Base-by-base conservation (phyloP, 1,140 invertebrate species). In the Drosophila sulfurigaster region DNA sequence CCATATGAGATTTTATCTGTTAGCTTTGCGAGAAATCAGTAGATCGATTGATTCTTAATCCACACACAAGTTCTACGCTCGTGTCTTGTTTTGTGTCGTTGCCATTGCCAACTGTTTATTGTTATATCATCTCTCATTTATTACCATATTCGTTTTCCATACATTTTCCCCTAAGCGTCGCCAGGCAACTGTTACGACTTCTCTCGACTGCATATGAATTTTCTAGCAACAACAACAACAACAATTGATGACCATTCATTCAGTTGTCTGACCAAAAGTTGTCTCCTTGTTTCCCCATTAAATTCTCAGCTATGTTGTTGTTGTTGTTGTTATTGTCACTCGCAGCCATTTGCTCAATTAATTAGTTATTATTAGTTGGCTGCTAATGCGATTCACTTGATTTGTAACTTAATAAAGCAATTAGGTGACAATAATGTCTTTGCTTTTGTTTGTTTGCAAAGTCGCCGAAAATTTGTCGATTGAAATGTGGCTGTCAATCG, bases 81-180 rank as follows among this genome's bases (percentile, higher is more conserved):
- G 59, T 60, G 35, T 68, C 16, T 38, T 52, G 58, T 3, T 13
- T 38, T 20, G 20, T 20, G 20, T 20, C 20, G 32, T 79, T 62
- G 73, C 82, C 67, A 78, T 66, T 81, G 71, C 67, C 71, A 81
- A 81, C 75, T 1, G 65, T 41, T 75, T 81, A 72, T 68, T 54
- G 62, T 63, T 58, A 66, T 75, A 79, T 70, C 82, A 75, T 78
- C 67, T 72, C 54, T 79, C 67, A 86, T 75, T 75, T 71, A 56
- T 60, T 58, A 52, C 58, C 52, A 57, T 78, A 71, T 64, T 52
- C 51, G 10, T 45, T 25, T 5, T 52, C 58, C 54, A 25, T 25
- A 38, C 11, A 48, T 41, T 8, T 43, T 28, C 20, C 20, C 20
- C 20, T 25, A 25, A 25, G 20, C 15, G 28, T 30, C 7, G 30